A percentile compares a stretch with the other conserved stretches of the same genome.
Evolutionary conservation across 2,797 vertebrate genomes (phyloP).

Genomic region (Tinamus major): DNA sequence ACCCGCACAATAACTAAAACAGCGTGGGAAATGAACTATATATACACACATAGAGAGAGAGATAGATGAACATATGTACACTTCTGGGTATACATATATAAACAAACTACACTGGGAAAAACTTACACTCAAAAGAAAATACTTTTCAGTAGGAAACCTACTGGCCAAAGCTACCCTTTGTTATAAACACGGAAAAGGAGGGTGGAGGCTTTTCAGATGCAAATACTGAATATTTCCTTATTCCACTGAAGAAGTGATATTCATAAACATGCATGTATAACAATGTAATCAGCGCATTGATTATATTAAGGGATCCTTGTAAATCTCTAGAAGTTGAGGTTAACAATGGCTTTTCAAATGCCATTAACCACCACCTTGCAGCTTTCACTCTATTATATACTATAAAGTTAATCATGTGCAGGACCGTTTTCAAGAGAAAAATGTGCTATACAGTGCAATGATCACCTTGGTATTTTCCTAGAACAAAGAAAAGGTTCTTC

Average conservation of each 20-base stretch:
- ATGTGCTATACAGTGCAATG: conserved; percentile 58
- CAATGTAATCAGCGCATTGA: conserved; percentile 63
- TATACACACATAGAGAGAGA: neutral
- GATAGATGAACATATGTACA: neutral
- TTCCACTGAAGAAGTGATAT: conserved; percentile 13
- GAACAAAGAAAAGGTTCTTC: conserved; percentile 73
- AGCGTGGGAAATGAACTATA: conserved; percentile 2
- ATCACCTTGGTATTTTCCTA: conserved; percentile 74
- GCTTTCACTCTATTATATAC: conserved; percentile 68
- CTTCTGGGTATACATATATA: neutral
- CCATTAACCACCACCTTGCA: conserved; percentile 75
- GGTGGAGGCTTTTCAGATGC: neutral
- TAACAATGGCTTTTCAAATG: conserved; percentile 70
- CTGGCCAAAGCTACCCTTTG: neutral
- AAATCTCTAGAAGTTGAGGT: conserved; percentile 60
- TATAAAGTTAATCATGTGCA: conserved; percentile 74
- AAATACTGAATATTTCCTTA: neutral
- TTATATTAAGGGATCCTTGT: conserved; percentile 54
- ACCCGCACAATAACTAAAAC: conserved; percentile 53
- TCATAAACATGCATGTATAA: conserved; percentile 56
- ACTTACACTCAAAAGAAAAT: neutral
- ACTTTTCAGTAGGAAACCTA: neutral
- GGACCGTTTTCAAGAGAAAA: conserved; percentile 73
- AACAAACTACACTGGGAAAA: neutral
- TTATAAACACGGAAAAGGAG: neutral